Base-by-base conservation (phyloP, 2,888 invertebrate species). In the Catocala fraxini region DNA sequence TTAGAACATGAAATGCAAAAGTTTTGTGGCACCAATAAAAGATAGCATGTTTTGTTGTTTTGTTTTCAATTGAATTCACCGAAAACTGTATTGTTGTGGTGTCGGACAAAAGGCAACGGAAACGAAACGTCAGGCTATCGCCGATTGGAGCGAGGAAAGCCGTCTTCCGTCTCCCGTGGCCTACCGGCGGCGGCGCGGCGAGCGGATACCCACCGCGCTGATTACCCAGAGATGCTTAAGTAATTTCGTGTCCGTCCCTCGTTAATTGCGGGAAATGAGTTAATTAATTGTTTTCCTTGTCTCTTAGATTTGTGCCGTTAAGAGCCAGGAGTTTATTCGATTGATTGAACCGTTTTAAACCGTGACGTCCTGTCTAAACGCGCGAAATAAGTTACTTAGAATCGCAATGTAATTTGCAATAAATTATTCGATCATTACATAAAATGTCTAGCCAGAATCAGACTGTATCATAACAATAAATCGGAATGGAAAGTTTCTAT, bases 211-310 rank as follows among this genome's bases (percentile, higher is more conserved):
- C 70, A 65, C 73, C 60, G 66, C 68, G 72, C 74, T 83, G 88
- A 90, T 91, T 89, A 84, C 83, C 86, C 83, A 82, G 84, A 89
- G 89, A 89, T 89, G 87, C 85, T 89, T 84, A 85, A 89, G 88
- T 91, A 89, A 91, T 89, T 89, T 84, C 77, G 83, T 85, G 87
- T 86, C 90, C 84, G 89, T 85, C 86, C 86, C 85, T 83, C 83
- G 87, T 83, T 92, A 92, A 93, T 91, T 89, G 88, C 83, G 86
- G 90, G 89, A 90, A 92, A 92, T 90, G 82, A 87, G 83, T 86
- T 87, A 88, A 91, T 92, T 90, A 89, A 91, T 91, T 90, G 89
- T 90, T 91, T 91, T 90, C 89, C 89, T 91, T 90, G 88, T 84
- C 81, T 83, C 83, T 80, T 77, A 82, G 85, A 86, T 87, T 87